These are phyloP conservation scores for Lasioglossum albipes DNA, from an alignment of 1,140 invertebrate species.

Conservation along the genomic window DNA sequence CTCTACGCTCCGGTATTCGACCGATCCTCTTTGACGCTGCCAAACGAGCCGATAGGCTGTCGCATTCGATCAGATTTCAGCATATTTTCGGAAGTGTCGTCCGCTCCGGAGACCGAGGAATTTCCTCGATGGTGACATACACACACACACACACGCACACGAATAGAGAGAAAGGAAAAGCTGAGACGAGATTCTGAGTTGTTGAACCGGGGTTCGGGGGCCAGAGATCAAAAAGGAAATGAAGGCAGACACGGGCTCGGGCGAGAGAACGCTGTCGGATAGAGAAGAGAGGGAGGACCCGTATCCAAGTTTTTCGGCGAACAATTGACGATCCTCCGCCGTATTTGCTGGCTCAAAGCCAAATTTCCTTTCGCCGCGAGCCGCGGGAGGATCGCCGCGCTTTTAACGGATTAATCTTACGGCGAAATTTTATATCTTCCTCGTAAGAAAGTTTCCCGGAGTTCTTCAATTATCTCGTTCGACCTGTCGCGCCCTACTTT, in stretches of 20 bases:
- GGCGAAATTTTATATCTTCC: constrained; percentile 44
- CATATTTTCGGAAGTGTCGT: constrained; percentile 13
- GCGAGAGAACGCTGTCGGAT: background rate
- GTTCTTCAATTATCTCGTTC: constrained; percentile 46
- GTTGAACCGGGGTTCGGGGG: constrained; percentile 11
- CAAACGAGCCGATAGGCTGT: too few species aligned
- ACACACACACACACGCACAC: background rate
- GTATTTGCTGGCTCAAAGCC: constrained; percentile 58
- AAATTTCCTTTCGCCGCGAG: background rate
- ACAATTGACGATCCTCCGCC: constrained; percentile 40
- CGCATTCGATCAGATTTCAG: constrained; percentile 16
- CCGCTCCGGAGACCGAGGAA: constrained; percentile 3
- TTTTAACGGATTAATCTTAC: constrained; percentile 61
- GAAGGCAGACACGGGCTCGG: background rate
- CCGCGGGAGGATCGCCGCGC: background rate
- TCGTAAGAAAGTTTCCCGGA: constrained; percentile 22
- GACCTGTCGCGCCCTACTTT: constrained; percentile 41
- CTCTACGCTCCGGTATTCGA: too few species aligned
- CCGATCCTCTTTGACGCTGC: too few species aligned
- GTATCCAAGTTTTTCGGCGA: constrained; percentile 52
- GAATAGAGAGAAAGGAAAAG: background rate
- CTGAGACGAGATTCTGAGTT: constrained; percentile 5
- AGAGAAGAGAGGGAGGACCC: background rate
- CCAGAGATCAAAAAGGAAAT: constrained; percentile 14
- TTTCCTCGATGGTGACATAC: constrained; percentile 15